Conservation (phyloP, 37 sponge, comb jelly and placozoan genomes). For the Lycopodina hypogea region DNA sequence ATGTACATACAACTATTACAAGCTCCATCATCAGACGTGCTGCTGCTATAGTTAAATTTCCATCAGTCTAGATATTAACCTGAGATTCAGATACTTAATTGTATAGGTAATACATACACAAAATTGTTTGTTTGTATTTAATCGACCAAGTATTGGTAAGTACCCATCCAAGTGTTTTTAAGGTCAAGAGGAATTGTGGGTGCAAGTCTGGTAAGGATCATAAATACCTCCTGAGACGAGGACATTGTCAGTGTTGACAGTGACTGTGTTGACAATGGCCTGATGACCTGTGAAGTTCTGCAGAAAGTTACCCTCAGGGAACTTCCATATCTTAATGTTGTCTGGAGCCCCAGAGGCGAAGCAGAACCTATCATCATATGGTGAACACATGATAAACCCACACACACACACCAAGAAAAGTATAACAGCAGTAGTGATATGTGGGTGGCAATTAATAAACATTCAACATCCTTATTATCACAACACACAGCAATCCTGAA, state of each 20-base stretch:
- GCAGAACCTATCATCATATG: conserved; percentile 63
- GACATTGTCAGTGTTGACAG: conserved; percentile 88
- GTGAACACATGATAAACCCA: conserved; percentile 1
- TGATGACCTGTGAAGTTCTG: conserved; percentile 98
- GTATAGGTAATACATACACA: too few species aligned
- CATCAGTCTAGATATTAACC: too few species aligned
- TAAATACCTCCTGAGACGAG: conserved; percentile 88
- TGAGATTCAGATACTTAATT: too few species aligned
- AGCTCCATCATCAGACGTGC: too few species aligned
- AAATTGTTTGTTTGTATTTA: too few species aligned
- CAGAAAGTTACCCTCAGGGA: conserved; percentile 96
- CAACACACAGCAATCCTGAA: too few species aligned
- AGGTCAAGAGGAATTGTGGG: neutral
- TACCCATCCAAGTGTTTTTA: too few species aligned
- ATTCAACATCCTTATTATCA: too few species aligned
- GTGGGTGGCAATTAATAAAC: neutral
- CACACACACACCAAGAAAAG: conserved; percentile 4
- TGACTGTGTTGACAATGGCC: conserved; percentile 85
- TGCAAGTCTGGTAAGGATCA: neutral
- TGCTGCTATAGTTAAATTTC: too few species aligned
- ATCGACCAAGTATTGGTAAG: too few species aligned
- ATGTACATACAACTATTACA: too few species aligned
- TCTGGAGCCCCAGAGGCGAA: conserved; percentile 95
- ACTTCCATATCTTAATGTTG: conserved; percentile 98
- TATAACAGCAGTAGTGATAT: neutral